Percentiles rank a stretch among this genome's conserved stretches.
These are phyloP conservation scores for Petrolisthes manimaculis DNA, from an alignment of 2,888 invertebrate genomes.

Conservation along the genomic window DNA sequence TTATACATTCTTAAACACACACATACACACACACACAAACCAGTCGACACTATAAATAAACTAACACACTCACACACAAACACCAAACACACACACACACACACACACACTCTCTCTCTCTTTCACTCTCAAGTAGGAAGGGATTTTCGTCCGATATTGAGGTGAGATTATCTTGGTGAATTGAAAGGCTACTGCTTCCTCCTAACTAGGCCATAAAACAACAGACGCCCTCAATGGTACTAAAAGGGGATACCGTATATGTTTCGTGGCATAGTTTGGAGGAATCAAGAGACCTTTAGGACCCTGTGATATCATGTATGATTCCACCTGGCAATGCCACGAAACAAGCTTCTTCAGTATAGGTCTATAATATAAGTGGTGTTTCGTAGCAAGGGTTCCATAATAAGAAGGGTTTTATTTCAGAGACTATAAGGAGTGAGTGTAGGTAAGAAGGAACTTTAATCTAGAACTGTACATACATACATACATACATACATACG, in stretches of 20 bases:
- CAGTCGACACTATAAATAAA: not conserved
- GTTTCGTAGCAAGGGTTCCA: too few species aligned
- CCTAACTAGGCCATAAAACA: not conserved
- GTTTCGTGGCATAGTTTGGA: too few species aligned
- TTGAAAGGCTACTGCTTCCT: too few species aligned
- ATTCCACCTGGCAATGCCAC: too few species aligned
- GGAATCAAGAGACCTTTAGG: too few species aligned
- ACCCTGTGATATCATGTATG: too few species aligned
- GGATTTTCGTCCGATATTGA: not conserved
- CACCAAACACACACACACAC: not conserved
- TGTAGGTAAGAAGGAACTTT: too few species aligned
- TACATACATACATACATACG: not conserved
- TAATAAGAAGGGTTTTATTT: not conserved
- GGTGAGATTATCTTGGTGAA: too few species aligned
- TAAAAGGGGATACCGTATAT: too few species aligned
- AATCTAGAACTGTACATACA: not conserved
- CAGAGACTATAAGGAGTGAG: not conserved
- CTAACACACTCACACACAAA: conserved; percentile 1
- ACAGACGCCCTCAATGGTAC: too few species aligned
- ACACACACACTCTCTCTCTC: not conserved
- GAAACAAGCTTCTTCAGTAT: too few species aligned
- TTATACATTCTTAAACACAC: not conserved
- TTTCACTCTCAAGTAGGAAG: not conserved
- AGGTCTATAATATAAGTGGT: too few species aligned
- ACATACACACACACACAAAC: conserved; percentile 15